Percentiles rank a stretch among this genome's conserved stretches.
Evolutionary conservation across 2,888 invertebrate genomes (phyloP).

Genomic region (Amaurobius ferox): DNA sequence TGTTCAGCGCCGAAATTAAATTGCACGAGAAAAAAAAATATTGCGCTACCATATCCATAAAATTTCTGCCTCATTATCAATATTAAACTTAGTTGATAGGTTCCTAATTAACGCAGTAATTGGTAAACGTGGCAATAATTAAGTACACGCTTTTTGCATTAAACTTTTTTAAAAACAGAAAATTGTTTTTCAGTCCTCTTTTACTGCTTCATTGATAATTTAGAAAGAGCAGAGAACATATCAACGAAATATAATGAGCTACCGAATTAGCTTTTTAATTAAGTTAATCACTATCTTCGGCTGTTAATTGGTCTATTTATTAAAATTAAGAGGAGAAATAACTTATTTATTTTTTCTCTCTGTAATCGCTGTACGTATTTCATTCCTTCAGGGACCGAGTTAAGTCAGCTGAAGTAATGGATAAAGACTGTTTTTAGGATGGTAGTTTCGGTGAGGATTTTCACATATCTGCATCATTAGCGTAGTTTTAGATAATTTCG

Average conservation of each 20-base stretch:
- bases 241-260: neutral
- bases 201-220: slow-evolving; percentile 12
- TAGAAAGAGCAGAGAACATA: neutral
- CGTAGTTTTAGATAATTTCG: no score
- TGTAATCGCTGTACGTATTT: no score
- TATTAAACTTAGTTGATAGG: neutral
- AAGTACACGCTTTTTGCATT: neutral
- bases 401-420: no score
- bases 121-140: neutral
- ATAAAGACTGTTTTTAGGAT: no score
- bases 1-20: neutral
- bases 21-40: neutral
- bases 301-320: neutral
- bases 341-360: neutral
- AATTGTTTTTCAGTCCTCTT: neutral
- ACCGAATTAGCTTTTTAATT: slow-evolving; percentile 8
- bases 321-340: neutral
- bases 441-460: no score
- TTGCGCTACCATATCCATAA: neutral
- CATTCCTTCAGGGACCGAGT: no score
- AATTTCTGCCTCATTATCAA: neutral
- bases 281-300: neutral
- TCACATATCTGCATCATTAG: no score
- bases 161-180: neutral
- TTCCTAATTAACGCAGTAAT: slow-evolving; percentile 12